Base-by-base conservation (phyloP, 1,140 invertebrate species). In the Armadillidium nasatum region DNA sequence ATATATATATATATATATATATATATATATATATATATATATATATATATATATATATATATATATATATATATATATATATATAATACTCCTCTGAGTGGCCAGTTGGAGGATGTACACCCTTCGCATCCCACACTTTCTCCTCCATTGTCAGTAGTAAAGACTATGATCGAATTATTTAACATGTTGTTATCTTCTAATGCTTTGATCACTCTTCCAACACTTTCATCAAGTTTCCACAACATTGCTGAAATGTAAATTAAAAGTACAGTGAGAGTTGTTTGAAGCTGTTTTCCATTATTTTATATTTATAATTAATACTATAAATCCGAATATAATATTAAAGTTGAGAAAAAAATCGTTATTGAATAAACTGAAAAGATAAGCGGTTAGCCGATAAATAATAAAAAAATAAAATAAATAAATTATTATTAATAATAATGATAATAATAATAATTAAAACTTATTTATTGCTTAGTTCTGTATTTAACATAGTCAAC, bases 51-150 rank as follows among this genome's bases (percentile, higher is more conserved):
- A 60, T 60, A 60, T 60, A 60, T 60, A 60, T 60, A 60, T 60
- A 60, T 60, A 60, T 60, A 60, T 60, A 60, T 60, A 60, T 60
- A 60, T 60, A 60, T 60, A 60, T 60, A 60, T 33, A 33, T 33
- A 33, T 33, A 33, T 33, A 33, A 86, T 74, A 94, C 92, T 50
- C 94, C 94, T 85, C 91, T 88, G 3, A 97, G 84, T 9, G 95
- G 95, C 87, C 90, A 97, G 86, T 97, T 97, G 0, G 93, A 95
- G 0, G 93, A 94, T 22, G 91, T 89, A 85, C 96, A 97, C 6
- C 88, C 83, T 84, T 96, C 93, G 83, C 94, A 96, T 2, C 84
- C 86, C 75, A 83, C 85, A 0, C 94, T 92, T 0, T 94, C 88
- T 0, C 93, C 94, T 7, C 94, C 94, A 84, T 96, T 96, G 83